phyloP scores from a whole-genome alignment of 2,797 vertebrate genomes.

The Euphonia xanthogaster region DNA sequence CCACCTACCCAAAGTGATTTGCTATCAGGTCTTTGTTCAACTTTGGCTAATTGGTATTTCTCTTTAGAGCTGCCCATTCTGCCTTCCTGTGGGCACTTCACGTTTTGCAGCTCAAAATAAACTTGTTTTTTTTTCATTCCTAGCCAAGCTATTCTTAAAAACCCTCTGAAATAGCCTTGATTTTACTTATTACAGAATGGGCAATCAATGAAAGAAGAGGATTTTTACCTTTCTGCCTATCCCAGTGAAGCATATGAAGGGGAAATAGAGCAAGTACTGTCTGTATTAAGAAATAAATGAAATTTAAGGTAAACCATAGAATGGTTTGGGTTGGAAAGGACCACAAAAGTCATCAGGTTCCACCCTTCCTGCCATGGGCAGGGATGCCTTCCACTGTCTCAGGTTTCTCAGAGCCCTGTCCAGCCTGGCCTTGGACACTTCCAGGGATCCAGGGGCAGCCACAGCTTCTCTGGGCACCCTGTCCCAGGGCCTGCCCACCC shows the following conservation, averaged over 20 bases:
- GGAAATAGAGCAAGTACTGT: not conserved
- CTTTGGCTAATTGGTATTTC: not conserved
- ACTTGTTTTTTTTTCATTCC: not conserved
- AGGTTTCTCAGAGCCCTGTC: not conserved
- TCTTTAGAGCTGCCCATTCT: not conserved
- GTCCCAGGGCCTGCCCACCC: not conserved
- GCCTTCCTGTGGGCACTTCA: not conserved
- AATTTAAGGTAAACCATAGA: not conserved
- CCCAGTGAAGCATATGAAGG: not conserved
- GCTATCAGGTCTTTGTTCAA: not conserved
- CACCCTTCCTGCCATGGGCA: rapidly evolving
- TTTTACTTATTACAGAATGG: not conserved
- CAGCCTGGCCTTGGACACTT: not conserved
- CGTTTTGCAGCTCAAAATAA: not conserved
- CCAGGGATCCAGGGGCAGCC: not conserved
- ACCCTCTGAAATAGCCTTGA: not conserved
- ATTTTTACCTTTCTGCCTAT: not conserved
- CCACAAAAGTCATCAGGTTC: not conserved
- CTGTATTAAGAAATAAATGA: not conserved
- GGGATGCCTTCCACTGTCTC: rapidly evolving
- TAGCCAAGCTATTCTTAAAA: not conserved
- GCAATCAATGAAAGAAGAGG: not conserved
- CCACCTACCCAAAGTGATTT: not conserved
- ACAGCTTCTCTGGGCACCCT: not conserved
- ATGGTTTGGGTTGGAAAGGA: not conserved